Conservation (phyloP, 1,140 invertebrate species). For the Leptinotarsa lineolata region DNA sequence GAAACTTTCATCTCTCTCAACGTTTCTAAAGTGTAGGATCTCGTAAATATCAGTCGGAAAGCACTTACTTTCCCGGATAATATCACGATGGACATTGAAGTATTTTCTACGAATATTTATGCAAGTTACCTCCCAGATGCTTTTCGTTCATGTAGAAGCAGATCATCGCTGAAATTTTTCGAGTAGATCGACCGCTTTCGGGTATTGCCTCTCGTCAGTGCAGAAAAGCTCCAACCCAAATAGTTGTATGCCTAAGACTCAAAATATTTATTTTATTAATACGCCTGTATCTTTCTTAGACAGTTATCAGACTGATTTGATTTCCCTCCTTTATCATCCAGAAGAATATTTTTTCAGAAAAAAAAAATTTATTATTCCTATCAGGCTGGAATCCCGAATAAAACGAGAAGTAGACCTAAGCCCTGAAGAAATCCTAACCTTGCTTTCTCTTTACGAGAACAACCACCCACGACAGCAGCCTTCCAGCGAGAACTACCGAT, state of each 20-base stretch:
- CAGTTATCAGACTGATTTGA: background rate
- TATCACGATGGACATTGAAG: no score
- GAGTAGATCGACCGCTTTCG: no score
- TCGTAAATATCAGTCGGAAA: no score
- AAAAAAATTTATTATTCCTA: background rate
- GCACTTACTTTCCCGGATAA: no score
- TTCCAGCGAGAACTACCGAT: slow-evolving; percentile 38
- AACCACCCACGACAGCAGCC: slow-evolving; percentile 35
- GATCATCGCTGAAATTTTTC: no score
- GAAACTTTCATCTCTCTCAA: no score
- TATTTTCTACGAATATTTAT: no score
- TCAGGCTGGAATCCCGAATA: slow-evolving; percentile 29
- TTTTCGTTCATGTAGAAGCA: no score
- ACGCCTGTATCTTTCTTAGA: background rate
- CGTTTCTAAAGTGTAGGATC: no score
- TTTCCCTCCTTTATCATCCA: background rate
- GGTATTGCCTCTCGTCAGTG: no score
- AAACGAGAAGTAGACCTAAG: slow-evolving; percentile 50
- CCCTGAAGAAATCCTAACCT: slow-evolving; percentile 51
- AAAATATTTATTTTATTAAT: background rate
- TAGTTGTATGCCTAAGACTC: background rate
- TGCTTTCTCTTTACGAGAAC: slow-evolving; percentile 51
- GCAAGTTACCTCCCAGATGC: no score
- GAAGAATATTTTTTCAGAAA: background rate
- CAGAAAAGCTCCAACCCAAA: no score